Conservation (phyloP, 2,797 vertebrate species). For the Champsocephalus gunnari region DNA sequence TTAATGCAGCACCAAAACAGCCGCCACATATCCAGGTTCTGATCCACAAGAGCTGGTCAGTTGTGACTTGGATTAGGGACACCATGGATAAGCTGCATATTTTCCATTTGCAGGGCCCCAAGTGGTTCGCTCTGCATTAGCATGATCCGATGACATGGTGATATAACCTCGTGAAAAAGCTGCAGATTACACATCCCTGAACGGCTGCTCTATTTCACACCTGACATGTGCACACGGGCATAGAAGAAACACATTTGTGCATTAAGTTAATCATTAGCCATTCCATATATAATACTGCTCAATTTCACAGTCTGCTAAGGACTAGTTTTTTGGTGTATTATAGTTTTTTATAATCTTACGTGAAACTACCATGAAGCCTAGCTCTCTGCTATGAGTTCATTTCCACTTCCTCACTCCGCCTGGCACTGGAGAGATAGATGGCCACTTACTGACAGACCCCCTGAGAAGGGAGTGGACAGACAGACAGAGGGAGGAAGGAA, state of each 20-base stretch:
- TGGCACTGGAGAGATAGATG: conserved; percentile 46
- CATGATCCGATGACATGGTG: conserved; percentile 51
- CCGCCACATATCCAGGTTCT: conserved; percentile 29
- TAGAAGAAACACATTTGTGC: conserved; percentile 8
- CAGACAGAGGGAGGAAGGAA: conserved; percentile 66
- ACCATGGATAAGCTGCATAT: conserved; percentile 66
- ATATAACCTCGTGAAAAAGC: conserved; percentile 45
- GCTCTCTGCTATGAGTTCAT: conserved; percentile 34
- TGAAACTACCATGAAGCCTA: neutral
- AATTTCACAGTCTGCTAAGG: neutral
- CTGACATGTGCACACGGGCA: conserved; percentile 20
- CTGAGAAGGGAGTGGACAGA: conserved; percentile 46
- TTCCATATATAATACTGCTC: neutral
- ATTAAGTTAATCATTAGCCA: conserved; percentile 9
- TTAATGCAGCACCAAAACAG: conserved; percentile 16
- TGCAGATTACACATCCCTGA: conserved; percentile 25
- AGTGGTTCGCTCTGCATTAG: conserved; percentile 47
- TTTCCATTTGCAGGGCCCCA: conserved; percentile 57
- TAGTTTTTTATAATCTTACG: conserved; percentile 14
- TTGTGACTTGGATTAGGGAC: conserved; percentile 64
- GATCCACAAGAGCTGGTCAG: conserved; percentile 53
- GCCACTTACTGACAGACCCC: conserved; percentile 47
- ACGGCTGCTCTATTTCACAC: conserved; percentile 7
- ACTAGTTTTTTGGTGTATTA: neutral
- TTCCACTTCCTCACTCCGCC: conserved; percentile 47